A percentile compares a stretch with the other conserved stretches of the same genome.
phyloP scores from a whole-genome alignment of 1,140 invertebrate genomes.

The Nasonia vitripennis region DNA sequence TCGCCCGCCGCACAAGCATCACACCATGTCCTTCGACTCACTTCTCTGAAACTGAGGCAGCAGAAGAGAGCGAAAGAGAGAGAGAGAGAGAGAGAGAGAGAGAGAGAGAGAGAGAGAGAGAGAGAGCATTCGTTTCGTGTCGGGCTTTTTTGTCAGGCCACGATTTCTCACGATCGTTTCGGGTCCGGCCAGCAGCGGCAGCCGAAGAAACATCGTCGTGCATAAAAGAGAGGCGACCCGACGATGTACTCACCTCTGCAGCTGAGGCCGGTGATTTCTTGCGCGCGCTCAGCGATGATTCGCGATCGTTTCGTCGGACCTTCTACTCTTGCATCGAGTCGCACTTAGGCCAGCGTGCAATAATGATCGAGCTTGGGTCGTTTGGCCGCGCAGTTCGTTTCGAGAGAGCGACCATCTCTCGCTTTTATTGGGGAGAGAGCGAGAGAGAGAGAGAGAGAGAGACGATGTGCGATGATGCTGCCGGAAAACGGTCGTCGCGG shows the following conservation, averaged over 20 bases:
- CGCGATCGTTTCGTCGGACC: conserved; percentile 40
- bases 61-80: not conserved
- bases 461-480: conserved; percentile 1
- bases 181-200: conserved; percentile 24
- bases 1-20: not conserved
- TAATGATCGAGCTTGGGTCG: conserved; percentile 32
- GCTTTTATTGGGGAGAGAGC: conserved; percentile 43
- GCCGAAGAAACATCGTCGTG: conserved; percentile 29
- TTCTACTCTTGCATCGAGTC: conserved; percentile 15
- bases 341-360: conserved; percentile 24
- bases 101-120: conserved; percentile 29
- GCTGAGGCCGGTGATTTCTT: not conserved
- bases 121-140: conserved; percentile 24
- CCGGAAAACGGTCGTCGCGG: conserved; percentile 10
- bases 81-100: conserved; percentile 19
- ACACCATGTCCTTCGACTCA: conserved; percentile 3
- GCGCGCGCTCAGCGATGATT: conserved; percentile 11
- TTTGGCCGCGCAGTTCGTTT: not conserved
- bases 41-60: not conserved
- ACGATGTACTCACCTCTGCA: not conserved
- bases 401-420: not conserved
- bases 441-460: too few relatives aligned
- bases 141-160: conserved; percentile 41
- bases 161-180: conserved; percentile 54
- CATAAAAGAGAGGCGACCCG: conserved; percentile 18